These are phyloP conservation scores for Poeciliopsis retropinna DNA, from an alignment of 2,113 vertebrate species.

Conservation along the genomic window DNA sequence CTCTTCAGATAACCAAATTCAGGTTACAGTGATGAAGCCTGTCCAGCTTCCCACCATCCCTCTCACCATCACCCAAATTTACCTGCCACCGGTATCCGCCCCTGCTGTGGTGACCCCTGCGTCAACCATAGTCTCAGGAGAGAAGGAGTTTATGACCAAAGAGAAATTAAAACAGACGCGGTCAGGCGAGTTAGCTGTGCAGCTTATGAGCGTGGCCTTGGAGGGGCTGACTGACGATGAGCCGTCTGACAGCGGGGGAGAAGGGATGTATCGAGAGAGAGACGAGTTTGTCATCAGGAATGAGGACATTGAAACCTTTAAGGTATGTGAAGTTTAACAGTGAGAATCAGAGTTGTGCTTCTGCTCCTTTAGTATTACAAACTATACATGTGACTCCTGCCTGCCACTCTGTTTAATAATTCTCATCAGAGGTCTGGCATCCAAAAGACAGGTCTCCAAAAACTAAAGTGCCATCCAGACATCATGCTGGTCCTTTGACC, in stretches of 20 bases:
- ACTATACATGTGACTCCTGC: no score
- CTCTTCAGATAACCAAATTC: conserved; percentile 62
- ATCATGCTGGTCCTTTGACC: background rate
- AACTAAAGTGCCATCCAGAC: background rate
- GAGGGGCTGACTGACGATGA: conserved; percentile 95
- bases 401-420: no score
- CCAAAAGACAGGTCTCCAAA: background rate
- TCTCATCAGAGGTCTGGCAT: background rate
- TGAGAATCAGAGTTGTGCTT: no score
- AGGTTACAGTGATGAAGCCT: conserved; percentile 74
- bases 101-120: conserved; percentile 62
- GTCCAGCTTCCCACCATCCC: conserved; percentile 71
- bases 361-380: no score
- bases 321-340: conserved; percentile 77
- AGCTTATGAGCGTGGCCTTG: conserved; percentile 86
- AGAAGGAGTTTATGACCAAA: conserved; percentile 26
- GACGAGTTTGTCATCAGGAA: conserved; percentile 98
- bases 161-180: conserved; percentile 73
- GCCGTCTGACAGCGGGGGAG: conserved; percentile 92
- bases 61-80: conserved; percentile 56
- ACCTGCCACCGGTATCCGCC: conserved; percentile 65
- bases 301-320: conserved; percentile 92
- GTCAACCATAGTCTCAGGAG: conserved; percentile 24
- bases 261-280: conserved; percentile 96
- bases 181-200: conserved; percentile 82